Conservation (phyloP, 1,140 invertebrate genomes). For the Brachionus paranguensis region DNA sequence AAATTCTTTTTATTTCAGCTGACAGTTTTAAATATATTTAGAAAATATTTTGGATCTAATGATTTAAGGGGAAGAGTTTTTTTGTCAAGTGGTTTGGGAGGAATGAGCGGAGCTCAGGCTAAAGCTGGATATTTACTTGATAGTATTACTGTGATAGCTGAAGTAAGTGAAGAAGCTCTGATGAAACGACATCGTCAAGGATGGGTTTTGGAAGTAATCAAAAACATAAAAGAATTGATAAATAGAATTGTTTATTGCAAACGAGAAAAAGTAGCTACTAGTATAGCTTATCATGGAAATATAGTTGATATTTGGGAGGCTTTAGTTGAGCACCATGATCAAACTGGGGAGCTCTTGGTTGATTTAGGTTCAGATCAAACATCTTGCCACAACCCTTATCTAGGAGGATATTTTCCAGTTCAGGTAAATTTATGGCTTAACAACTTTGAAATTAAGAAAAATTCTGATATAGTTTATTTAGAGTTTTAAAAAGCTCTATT, state of each 20-base stretch:
- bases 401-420: constrained; percentile 65
- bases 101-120: constrained; percentile 67
- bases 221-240: constrained; percentile 59
- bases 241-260: constrained; percentile 53
- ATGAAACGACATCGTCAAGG: constrained; percentile 63
- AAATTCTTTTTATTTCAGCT: constrained; percentile 48
- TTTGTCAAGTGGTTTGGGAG: constrained; percentile 44
- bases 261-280: constrained; percentile 53
- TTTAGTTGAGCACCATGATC: constrained; percentile 59
- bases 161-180: constrained; percentile 62
- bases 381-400: constrained; percentile 65
- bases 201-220: constrained; percentile 61
- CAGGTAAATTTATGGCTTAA: constrained; percentile 49
- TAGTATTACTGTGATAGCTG: constrained; percentile 65
- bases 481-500: too few species aligned
- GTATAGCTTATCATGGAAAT: constrained; percentile 65
- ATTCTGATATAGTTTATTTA: too few species aligned
- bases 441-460: neutral
- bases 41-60: constrained; percentile 60
- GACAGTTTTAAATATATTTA: constrained; percentile 64
- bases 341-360: constrained; percentile 60
- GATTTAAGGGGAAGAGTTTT: constrained; percentile 60
- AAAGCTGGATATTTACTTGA: constrained; percentile 65
- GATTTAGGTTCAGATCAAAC: constrained; percentile 68
- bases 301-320: constrained; percentile 61